Evolutionary conservation across 2,113 vertebrate species (phyloP).

Genomic region (Entelurus aequoreus): DNA sequence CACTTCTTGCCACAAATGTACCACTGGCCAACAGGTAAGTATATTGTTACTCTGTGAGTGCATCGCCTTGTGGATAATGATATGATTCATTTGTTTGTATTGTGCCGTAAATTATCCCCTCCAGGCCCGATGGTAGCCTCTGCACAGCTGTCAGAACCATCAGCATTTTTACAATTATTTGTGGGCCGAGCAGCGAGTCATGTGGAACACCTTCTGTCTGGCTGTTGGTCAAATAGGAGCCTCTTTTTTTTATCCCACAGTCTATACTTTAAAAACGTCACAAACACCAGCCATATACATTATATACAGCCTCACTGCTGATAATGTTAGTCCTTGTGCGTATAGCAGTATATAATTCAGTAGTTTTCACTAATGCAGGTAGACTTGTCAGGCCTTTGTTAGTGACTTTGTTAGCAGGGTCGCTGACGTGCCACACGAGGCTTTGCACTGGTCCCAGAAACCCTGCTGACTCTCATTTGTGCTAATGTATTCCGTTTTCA

Average conservation of each 20-base stretch:
- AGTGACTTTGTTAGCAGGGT: constrained; percentile 2
- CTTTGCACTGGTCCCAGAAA: background rate
- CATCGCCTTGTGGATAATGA: constrained; percentile 40
- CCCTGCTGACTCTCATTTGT: background rate
- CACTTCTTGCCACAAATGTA: constrained; percentile 56
- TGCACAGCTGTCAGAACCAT: background rate
- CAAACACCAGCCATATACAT: constrained; percentile 3
- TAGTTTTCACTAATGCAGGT: constrained; percentile 8
- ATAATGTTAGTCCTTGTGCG: constrained; percentile 6
- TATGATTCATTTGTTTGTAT: constrained; percentile 23
- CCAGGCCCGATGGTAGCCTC: constrained; percentile 17
- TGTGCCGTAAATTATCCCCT: constrained; percentile 19
- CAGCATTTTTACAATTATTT: constrained; percentile 24
- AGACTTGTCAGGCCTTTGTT: constrained; percentile 4
- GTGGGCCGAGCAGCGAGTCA: constrained; percentile 21
- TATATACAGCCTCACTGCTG: background rate
- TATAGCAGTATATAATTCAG: constrained; percentile 4
- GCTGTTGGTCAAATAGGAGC: constrained; percentile 5
- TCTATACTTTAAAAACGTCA: background rate
- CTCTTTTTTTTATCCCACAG: background rate
- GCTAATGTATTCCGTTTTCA: constrained; percentile 28
- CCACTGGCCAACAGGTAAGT: constrained; percentile 64
- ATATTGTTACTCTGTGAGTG: constrained; percentile 30
- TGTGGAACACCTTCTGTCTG: constrained; percentile 11
- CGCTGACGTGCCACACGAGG: background rate